These are phyloP conservation scores for Pachymerium ferrugineum DNA, from an alignment of 2,888 invertebrate species.

Conservation along the genomic window DNA sequence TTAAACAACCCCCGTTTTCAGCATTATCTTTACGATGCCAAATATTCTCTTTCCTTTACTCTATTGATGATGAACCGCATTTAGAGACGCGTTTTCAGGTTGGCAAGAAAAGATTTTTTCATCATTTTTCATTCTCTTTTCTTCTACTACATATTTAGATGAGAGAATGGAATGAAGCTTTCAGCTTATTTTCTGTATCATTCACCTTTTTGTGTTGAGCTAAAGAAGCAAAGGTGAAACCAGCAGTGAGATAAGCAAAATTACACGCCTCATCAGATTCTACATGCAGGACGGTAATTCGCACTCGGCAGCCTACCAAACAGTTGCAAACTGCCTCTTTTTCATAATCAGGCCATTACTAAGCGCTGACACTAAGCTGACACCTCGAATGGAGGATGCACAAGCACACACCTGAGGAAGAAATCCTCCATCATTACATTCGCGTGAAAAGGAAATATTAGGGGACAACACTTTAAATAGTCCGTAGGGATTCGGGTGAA, in stretches of 20 bases:
- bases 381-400: slow-evolving; percentile 4
- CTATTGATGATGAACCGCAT: background rate
- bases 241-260: slow-evolving; percentile 7
- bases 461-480: slow-evolving; percentile 7
- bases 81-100: background rate
- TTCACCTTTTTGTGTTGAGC: background rate
- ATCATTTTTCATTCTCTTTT: slow-evolving; percentile 7
- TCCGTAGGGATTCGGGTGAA: background rate
- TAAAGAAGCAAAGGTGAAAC: slow-evolving; percentile 3
- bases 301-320: slow-evolving; percentile 15
- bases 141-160: background rate
- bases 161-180: background rate
- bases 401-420: slow-evolving; percentile 15
- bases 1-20: background rate
- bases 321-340: slow-evolving; percentile 17
- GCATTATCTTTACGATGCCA: background rate
- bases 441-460: background rate
- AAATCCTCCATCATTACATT: background rate
- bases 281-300: background rate
- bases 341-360: slow-evolving; percentile 22
- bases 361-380: slow-evolving; percentile 27
- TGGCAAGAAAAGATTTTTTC: background rate
- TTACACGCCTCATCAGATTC: slow-evolving; percentile 22
- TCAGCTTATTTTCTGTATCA: background rate
- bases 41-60: background rate